These are phyloP conservation scores for Alsophila aescularia DNA, from an alignment of 2,888 invertebrate species.

Conservation along the genomic window DNA sequence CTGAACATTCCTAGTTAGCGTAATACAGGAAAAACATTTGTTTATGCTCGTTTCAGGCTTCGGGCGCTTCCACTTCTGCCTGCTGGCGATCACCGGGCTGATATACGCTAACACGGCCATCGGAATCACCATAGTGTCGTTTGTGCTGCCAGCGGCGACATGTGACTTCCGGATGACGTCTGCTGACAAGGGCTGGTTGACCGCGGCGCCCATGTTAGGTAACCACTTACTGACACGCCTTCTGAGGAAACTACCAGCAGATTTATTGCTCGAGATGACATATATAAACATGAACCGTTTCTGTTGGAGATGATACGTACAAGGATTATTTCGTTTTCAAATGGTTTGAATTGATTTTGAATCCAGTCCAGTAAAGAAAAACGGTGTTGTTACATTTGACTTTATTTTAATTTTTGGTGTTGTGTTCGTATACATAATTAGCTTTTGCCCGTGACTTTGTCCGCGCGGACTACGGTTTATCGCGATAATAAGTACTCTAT, in stretches of 20 bases:
- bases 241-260: slow-evolving; percentile 10
- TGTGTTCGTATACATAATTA: too few species aligned
- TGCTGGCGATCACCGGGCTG: slow-evolving; percentile 90
- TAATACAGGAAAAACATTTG: not conserved
- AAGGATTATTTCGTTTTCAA: slow-evolving; percentile 4
- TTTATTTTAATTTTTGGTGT: too few species aligned
- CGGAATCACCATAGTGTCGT: slow-evolving; percentile 91
- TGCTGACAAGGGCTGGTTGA: slow-evolving; percentile 90
- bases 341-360: slow-evolving; percentile 10
- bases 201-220: slow-evolving; percentile 91
- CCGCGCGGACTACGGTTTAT: too few species aligned
- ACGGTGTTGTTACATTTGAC: too few species aligned
- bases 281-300: not conserved
- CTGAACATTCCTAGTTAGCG: too few species aligned
- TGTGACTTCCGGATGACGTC: slow-evolving; percentile 93
- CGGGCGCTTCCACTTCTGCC: slow-evolving; percentile 91
- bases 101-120: slow-evolving; percentile 94
- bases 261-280: slow-evolving; percentile 14
- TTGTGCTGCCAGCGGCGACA: slow-evolving; percentile 92
- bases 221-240: slow-evolving; percentile 46
- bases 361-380: too few species aligned
- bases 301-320: not conserved
- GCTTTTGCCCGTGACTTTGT: too few species aligned
- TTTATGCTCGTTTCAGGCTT: slow-evolving; percentile 84
- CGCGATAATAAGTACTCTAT: too few species aligned